These are phyloP conservation scores for Xestoiulus laeticollis DNA, from an alignment of 2,888 invertebrate genomes.

Conservation along the genomic window DNA sequence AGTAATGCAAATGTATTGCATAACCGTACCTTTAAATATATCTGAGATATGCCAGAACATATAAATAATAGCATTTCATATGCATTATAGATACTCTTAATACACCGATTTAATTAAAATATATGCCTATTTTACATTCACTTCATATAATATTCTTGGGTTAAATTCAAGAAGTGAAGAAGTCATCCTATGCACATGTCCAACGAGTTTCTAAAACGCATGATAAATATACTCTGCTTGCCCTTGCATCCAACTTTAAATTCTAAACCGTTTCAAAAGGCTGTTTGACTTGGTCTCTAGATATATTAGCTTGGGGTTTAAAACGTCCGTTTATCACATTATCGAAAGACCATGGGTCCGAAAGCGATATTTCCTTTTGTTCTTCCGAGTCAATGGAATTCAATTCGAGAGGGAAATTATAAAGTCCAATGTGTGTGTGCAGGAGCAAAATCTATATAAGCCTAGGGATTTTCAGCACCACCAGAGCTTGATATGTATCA, in stretches of 20 bases:
- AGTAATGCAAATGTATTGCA: too few relatives aligned
- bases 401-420: constrained; percentile 15
- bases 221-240: background rate
- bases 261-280: background rate
- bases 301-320: constrained; percentile 18
- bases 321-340: constrained; percentile 27
- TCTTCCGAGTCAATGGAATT: constrained; percentile 15
- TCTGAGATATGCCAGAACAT: too few relatives aligned
- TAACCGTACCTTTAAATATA: too few relatives aligned
- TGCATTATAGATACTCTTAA: too few relatives aligned
- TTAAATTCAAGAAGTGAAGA: too few relatives aligned
- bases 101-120: too few relatives aligned
- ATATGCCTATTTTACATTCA: too few relatives aligned
- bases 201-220: background rate
- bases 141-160: too few relatives aligned
- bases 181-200: background rate
- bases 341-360: constrained; percentile 1
- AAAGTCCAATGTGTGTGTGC: constrained; percentile 20
- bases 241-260: background rate
- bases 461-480: background rate
- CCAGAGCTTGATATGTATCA: background rate
- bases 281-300: background rate
- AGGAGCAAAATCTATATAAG: background rate
- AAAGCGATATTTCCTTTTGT: constrained; percentile 37
- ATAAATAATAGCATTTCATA: too few relatives aligned